These are phyloP conservation scores for Cuniculus paca DNA, from an alignment of 2,797 vertebrate species.

Conservation along the genomic window DNA sequence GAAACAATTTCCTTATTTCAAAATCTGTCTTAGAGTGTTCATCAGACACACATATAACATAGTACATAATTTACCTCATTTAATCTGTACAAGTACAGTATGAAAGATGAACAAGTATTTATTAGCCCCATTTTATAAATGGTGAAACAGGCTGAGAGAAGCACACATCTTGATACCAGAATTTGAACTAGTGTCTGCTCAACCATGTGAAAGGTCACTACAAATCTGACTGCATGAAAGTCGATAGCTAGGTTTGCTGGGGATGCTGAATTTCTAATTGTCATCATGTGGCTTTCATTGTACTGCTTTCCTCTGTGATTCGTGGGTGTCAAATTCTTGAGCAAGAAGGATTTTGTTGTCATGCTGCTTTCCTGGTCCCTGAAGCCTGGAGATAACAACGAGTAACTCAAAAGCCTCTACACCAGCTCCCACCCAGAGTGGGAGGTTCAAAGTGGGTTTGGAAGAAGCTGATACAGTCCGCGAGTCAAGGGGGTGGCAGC, in stretches of 20 bases:
- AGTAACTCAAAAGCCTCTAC: neutral
- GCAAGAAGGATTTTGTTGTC: neutral
- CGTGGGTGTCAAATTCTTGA: neutral
- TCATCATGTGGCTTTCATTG: slow-evolving; percentile 23
- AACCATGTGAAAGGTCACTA: neutral
- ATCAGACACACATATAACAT: slow-evolving; percentile 3
- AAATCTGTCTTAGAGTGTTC: neutral
- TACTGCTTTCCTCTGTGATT: neutral
- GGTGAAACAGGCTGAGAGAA: neutral
- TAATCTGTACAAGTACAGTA: neutral
- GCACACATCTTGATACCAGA: neutral
- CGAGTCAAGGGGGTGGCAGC: neutral
- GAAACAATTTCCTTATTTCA: slow-evolving; percentile 57
- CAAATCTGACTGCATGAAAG: neutral
- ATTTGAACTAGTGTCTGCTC: neutral
- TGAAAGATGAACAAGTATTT: slow-evolving; percentile 17
- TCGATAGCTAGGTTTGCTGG: neutral
- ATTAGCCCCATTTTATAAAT: slow-evolving; percentile 25
- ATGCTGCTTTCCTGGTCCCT: neutral
- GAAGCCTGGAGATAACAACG: neutral
- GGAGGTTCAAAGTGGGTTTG: neutral
- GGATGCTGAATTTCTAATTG: slow-evolving; percentile 20
- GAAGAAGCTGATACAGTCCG: neutral
- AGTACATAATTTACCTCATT: neutral
- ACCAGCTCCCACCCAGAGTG: neutral